Evolutionary conservation across 2,888 invertebrate species (phyloP).

Genomic region (Parelbella ahira): DNA sequence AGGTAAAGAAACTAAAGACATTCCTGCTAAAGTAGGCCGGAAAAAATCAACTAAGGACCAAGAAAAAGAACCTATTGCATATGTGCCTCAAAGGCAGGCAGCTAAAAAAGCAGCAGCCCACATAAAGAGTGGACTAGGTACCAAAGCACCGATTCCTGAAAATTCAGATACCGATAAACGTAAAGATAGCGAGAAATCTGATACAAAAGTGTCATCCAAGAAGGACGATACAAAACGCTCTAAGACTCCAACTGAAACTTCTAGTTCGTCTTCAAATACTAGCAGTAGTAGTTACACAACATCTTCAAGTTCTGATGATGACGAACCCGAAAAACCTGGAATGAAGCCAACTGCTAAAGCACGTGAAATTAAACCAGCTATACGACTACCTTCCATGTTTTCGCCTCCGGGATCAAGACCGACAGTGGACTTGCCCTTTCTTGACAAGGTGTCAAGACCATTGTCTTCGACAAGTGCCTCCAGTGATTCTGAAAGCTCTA

Average conservation of each 20-base stretch:
- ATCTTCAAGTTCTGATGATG: slow-evolving; percentile 82
- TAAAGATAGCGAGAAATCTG: slow-evolving; percentile 56
- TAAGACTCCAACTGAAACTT: slow-evolving; percentile 58
- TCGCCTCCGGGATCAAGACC: slow-evolving; percentile 72
- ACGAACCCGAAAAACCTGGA: slow-evolving; percentile 66
- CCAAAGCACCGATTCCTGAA: slow-evolving; percentile 63
- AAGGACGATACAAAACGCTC: slow-evolving; percentile 66
- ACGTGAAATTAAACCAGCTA: slow-evolving; percentile 62
- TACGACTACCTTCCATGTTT: slow-evolving; percentile 60
- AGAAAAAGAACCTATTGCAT: slow-evolving; percentile 86
- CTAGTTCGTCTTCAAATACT: slow-evolving; percentile 76
- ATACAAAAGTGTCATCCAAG: slow-evolving; percentile 60
- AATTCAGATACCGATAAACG: slow-evolving; percentile 59
- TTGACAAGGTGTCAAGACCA: slow-evolving; percentile 88
- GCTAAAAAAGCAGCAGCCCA: slow-evolving; percentile 95
- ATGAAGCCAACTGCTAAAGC: slow-evolving; percentile 67
- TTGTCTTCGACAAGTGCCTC: slow-evolving; percentile 82
- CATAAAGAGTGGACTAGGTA: slow-evolving; percentile 89
- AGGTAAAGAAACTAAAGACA: slow-evolving; percentile 68
- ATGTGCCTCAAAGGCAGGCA: slow-evolving; percentile 94
- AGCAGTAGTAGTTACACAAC: slow-evolving; percentile 81
- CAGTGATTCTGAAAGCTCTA: slow-evolving; percentile 81
- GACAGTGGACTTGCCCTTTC: slow-evolving; percentile 88
- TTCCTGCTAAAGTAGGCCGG: slow-evolving; percentile 68
- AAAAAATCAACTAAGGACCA: slow-evolving; percentile 77